A percentile compares a stretch with the other conserved stretches of the same genome.
Conservation (phyloP, 2,888 invertebrate species). For the Stramonita haemastoma region DNA sequence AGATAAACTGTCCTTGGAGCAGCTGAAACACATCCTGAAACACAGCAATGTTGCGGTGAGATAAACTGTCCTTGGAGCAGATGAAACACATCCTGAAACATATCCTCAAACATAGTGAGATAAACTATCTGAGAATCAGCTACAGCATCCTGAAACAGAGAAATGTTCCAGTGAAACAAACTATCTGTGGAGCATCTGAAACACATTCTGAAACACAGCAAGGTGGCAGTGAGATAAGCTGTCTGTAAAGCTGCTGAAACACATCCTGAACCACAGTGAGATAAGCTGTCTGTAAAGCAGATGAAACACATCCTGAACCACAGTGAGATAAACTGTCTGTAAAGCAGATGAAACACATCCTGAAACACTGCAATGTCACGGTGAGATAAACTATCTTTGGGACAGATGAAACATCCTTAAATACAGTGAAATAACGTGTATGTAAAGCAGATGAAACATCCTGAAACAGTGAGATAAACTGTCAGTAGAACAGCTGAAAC, state of each 20-base stretch:
- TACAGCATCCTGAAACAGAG: neutral
- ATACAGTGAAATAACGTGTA: neutral
- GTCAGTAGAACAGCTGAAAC: constrained; percentile 96
- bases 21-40: neutral
- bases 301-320: neutral
- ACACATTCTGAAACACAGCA: neutral
- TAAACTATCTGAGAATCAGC: neutral
- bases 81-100: neutral
- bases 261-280: constrained; percentile 62
- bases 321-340: neutral
- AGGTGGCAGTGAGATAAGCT: neutral
- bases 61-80: neutral
- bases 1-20: neutral
- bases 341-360: too few species aligned
- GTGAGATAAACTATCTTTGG: neutral
- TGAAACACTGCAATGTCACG: too few species aligned
- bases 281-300: neutral
- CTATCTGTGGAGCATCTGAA: neutral
- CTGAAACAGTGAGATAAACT: too few species aligned
- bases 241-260: neutral
- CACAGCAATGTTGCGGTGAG: neutral
- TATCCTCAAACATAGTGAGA: neutral
- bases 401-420: neutral
- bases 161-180: neutral
- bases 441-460: neutral